Base-by-base conservation (phyloP, 1,140 invertebrate species). In the Stenopsyche tienmushanensis region DNA sequence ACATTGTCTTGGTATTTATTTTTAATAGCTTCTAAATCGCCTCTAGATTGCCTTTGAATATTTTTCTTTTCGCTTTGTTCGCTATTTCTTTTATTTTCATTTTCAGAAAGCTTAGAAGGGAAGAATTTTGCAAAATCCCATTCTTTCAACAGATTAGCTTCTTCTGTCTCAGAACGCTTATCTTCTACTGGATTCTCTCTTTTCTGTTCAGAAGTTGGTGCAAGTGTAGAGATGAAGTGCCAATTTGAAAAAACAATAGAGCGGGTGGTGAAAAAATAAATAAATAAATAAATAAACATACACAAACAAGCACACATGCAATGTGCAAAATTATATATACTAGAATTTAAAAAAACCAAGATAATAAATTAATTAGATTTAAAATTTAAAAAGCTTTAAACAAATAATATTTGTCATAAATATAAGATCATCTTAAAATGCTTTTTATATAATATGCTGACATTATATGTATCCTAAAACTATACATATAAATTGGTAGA, bases 81-180 rank as follows among this genome's bases (percentile, higher is more conserved):
- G 72, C 59, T 72, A 71, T 74, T 81, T 71, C 73, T 77, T 72
- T 57, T 72, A 71, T 74, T 82, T 71, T 74, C 77, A 68, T 76
- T 77, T 71, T 72, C 76, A 25, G 47, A 73, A 58, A 73, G 74
- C 57, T 52, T 67, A 70, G 57, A 69, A 23, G 89, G 87, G 76
- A 93, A 91, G 82, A 92, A 91, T 75, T 87, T 85, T 66, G 88
- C 87, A 78, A 92, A 88, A 77, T 92, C 88, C 90, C 90, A 92
- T 67, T 92, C 90, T 76, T 89, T 88, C 49, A 92, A 79, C 25
- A 92, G 82, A 34, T 86, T 85, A 44, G 88, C 86, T 76, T 90
- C 88, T 71, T 89, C 88, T 68, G 84, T 79, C 68, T 88, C 85
- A 9, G 81, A 82, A 68, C 76, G 75, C 71, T 72, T 73, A 71